A percentile compares a stretch with the other conserved stretches of the same genome.
Conservation (phyloP, 2,888 invertebrate species). For the Chymomyza caudatula region DNA sequence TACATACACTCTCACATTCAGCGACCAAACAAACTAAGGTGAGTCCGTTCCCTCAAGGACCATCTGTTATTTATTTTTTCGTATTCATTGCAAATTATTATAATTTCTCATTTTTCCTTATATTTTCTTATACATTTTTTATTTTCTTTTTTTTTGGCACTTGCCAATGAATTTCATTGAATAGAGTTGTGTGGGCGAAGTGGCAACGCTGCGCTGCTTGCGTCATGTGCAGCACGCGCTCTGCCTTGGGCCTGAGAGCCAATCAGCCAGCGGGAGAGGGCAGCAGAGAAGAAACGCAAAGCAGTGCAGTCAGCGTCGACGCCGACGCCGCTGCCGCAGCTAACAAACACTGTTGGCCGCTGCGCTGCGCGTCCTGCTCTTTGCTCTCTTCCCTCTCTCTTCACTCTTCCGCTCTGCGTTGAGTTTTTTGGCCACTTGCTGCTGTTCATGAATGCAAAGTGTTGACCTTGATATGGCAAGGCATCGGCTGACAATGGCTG, state of each 20-base stretch:
- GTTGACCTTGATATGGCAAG: background rate
- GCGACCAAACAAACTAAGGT: background rate
- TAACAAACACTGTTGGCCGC: too few species aligned
- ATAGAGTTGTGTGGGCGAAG: too few species aligned
- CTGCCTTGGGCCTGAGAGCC: background rate
- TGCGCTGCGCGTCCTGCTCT: too few species aligned
- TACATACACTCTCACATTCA: constrained; percentile 9
- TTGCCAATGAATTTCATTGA: constrained; percentile 28
- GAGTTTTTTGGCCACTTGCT: background rate
- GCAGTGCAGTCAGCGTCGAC: background rate
- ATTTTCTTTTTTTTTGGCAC: constrained; percentile 21
- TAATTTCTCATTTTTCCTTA: constrained; percentile 6
- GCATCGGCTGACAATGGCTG: constrained; percentile 40
- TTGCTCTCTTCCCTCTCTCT: background rate
- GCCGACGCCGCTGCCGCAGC: background rate
- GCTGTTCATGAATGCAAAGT: background rate
- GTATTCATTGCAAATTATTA: constrained; percentile 38
- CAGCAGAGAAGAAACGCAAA: background rate
- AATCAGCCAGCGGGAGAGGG: background rate
- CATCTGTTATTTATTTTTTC: constrained; percentile 3
- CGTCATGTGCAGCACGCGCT: background rate
- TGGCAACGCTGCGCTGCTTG: constrained; percentile 4
- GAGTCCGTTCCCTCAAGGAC: background rate
- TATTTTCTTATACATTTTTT: constrained; percentile 1
- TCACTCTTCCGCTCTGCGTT: too few species aligned